phyloP scores from a whole-genome alignment of 2,113 vertebrate species.

The Actinemys pallida region DNA sequence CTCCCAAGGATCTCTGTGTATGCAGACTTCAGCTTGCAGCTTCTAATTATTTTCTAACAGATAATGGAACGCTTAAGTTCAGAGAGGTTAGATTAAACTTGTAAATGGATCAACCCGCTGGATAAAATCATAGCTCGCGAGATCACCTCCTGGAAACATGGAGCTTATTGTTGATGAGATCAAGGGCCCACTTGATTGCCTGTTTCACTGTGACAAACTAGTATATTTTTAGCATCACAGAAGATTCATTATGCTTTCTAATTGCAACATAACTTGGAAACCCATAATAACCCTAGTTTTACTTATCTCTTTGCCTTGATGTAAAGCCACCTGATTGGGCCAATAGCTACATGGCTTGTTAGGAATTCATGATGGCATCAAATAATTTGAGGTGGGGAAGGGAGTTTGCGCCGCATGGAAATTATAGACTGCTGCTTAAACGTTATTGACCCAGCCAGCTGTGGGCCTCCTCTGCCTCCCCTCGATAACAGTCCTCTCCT shows the following conservation, averaged over 20 bases:
- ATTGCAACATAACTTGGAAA: neutral
- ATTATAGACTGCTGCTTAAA: neutral
- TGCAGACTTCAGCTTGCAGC: constrained; percentile 71
- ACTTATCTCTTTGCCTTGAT: neutral
- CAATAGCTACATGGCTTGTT: constrained; percentile 29
- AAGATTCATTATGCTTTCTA: neutral
- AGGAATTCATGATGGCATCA: neutral
- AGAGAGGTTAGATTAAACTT: constrained; percentile 73
- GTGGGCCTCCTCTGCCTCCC: neutral
- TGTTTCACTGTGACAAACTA: neutral
- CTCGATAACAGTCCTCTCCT: neutral
- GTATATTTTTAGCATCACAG: constrained; percentile 25
- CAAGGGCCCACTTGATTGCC: neutral
- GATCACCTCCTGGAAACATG: constrained; percentile 31
- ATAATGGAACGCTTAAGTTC: constrained; percentile 79
- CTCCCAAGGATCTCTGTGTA: constrained; percentile 69
- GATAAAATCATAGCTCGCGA: constrained; percentile 44
- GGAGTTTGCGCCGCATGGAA: neutral
- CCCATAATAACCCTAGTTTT: neutral
- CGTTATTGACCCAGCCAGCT: neutral
- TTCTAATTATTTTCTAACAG: constrained; percentile 83
- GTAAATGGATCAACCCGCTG: constrained; percentile 72
- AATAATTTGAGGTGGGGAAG: constrained; percentile 5
- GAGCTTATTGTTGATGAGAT: constrained; percentile 13
- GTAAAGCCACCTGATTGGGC: constrained; percentile 6